phyloP scores from a whole-genome alignment of 1,140 invertebrate genomes.

The Lutraria rhynchaena region DNA sequence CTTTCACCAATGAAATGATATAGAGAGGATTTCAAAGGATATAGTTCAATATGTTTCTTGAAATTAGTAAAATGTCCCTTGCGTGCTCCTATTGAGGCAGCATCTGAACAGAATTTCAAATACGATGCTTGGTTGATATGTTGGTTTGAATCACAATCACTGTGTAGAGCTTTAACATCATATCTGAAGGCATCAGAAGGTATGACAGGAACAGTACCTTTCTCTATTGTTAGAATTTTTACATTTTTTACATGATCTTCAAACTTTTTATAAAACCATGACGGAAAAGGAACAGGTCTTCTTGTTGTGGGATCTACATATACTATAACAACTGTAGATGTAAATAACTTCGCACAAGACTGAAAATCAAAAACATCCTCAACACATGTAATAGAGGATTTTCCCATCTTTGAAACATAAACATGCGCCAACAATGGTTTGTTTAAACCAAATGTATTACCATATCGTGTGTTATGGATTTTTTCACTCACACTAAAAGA shows the following conservation, averaged over 20 bases:
- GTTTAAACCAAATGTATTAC: not conserved
- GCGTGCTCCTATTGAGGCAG: not conserved
- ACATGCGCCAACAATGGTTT: not conserved
- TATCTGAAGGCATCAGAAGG: slow-evolving; percentile 4
- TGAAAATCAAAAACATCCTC: slow-evolving; percentile 2
- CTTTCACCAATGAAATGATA: slow-evolving; percentile 32
- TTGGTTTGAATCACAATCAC: slow-evolving; percentile 33
- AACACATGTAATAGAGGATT: slow-evolving; percentile 6
- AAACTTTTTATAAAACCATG: slow-evolving; percentile 20
- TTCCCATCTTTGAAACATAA: slow-evolving; percentile 11
- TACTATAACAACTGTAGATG: not conserved
- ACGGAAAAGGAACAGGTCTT: slow-evolving; percentile 9
- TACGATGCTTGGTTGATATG: slow-evolving; percentile 27
- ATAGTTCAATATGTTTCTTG: slow-evolving; percentile 10
- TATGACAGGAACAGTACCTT: not conserved
- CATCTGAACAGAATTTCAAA: slow-evolving; percentile 19
- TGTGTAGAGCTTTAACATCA: slow-evolving; percentile 1
- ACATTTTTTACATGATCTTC: not conserved
- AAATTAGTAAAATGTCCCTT: slow-evolving; percentile 12
- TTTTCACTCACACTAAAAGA: slow-evolving; percentile 1
- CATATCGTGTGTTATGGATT: not conserved
- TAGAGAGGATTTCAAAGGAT: not conserved
- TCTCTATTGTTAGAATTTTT: slow-evolving; percentile 16
- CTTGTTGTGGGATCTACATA: not conserved
- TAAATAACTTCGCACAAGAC: not conserved